Evolutionary conservation across 2,888 invertebrate genomes (phyloP).

Genomic region (Trileptium ribeirensis): DNA sequence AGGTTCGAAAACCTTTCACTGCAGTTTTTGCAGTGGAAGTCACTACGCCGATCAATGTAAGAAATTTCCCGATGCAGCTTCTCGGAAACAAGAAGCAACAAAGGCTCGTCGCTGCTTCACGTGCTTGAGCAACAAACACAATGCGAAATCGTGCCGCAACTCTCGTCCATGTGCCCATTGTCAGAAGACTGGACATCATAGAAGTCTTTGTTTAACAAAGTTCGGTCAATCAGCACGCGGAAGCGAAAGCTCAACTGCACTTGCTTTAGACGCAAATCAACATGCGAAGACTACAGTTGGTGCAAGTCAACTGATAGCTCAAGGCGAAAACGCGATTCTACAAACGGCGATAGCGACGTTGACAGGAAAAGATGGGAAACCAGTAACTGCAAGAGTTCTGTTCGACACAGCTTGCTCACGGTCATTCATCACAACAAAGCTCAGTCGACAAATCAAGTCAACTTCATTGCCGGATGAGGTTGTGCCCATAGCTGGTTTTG

Average conservation of each 20-base stretch:
- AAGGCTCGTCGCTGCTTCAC: neutral
- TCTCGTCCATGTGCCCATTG: neutral
- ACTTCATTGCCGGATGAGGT: neutral
- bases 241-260: too few relatives aligned
- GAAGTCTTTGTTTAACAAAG: neutral
- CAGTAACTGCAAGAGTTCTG: neutral
- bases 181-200: neutral
- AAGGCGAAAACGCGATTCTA: neutral
- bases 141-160: neutral
- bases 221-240: too few relatives aligned
- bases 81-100: neutral
- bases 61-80: neutral
- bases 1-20: neutral
- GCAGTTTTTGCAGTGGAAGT: neutral
- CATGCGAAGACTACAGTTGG: neutral
- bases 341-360: neutral
- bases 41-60: neutral
- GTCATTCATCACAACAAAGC: neutral
- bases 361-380: neutral
- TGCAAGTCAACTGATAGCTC: neutral
- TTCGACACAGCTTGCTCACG: neutral
- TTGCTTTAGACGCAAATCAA: neutral
- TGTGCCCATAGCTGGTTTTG: neutral
- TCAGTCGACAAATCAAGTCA: neutral
- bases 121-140: neutral